phyloP scores from a whole-genome alignment of 2,888 invertebrate genomes.

The Corbicula japonica region DNA sequence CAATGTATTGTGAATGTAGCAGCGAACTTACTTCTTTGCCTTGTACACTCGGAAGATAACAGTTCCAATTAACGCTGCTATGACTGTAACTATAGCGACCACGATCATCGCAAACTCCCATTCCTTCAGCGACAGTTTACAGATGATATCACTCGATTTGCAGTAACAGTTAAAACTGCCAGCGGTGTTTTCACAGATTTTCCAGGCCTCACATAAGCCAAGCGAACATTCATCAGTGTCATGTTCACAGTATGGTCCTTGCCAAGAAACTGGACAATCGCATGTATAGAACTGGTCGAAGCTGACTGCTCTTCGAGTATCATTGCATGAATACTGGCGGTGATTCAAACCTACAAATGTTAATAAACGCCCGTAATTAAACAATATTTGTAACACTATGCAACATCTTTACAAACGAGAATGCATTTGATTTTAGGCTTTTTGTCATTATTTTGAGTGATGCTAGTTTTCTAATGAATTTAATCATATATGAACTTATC shows the following conservation, averaged over 20 bases:
- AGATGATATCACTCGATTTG: constrained; percentile 32
- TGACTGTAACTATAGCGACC: not conserved
- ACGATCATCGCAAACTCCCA: constrained; percentile 43
- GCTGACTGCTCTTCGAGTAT: constrained; percentile 42
- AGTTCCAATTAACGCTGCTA: not conserved
- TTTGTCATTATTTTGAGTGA: too few species aligned
- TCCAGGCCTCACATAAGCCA: constrained; percentile 38
- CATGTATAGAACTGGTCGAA: constrained; percentile 66
- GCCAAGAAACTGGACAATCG: constrained; percentile 56
- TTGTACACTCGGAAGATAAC: constrained; percentile 2
- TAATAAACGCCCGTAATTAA: too few species aligned
- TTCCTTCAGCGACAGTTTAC: constrained; percentile 25
- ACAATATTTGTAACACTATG: too few species aligned
- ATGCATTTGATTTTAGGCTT: too few species aligned
- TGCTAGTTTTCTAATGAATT: too few species aligned
- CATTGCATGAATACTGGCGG: constrained; percentile 54
- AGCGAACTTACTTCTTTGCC: too few species aligned
- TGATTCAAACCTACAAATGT: constrained; percentile 50
- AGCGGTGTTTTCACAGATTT: constrained; percentile 30
- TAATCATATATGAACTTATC: too few species aligned
- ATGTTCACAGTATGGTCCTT: constrained; percentile 56
- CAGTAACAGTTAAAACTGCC: constrained; percentile 51
- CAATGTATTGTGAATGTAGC: too few species aligned
- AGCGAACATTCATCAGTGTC: constrained; percentile 62
- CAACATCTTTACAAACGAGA: too few species aligned